These are phyloP conservation scores for Ailuropoda melanoleuca DNA, from an alignment of 2,113 vertebrate species.

Conservation along the genomic window DNA sequence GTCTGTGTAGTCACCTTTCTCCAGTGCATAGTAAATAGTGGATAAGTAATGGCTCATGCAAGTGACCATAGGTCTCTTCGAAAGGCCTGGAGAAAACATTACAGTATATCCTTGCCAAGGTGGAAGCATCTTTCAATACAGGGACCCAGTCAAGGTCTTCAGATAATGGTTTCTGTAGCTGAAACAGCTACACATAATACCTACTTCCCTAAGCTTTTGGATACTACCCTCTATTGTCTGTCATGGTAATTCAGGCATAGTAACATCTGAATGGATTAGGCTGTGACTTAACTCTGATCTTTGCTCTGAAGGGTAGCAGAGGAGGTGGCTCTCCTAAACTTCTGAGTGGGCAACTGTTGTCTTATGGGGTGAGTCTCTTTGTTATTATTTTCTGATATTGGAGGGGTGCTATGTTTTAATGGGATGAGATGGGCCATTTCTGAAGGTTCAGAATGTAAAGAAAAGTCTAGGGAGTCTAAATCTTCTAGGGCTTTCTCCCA, in stretches of 20 bases:
- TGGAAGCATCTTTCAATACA: not conserved
- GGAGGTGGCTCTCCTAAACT: not conserved
- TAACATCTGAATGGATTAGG: not conserved
- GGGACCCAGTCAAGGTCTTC: not conserved
- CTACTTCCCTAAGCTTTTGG: not conserved
- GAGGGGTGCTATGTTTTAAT: not conserved
- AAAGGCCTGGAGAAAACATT: not conserved
- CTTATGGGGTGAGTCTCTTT: not conserved
- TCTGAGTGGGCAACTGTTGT: not conserved
- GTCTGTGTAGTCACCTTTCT: not conserved
- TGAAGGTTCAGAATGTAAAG: not conserved
- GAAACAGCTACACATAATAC: not conserved
- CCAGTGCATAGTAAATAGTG: not conserved
- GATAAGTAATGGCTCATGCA: not conserved
- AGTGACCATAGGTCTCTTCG: not conserved
- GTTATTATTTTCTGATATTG: not conserved
- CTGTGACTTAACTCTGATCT: not conserved
- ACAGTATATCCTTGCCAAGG: not conserved
- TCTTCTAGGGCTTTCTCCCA: not conserved
- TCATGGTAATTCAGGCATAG: not conserved
- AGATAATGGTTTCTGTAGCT: not conserved
- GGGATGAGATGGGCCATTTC: not conserved
- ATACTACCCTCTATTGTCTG: not conserved
- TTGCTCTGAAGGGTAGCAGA: not conserved
- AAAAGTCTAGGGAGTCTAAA: not conserved